Base-by-base conservation (phyloP, 2,888 invertebrate species). In the Antheraea assamensis region DNA sequence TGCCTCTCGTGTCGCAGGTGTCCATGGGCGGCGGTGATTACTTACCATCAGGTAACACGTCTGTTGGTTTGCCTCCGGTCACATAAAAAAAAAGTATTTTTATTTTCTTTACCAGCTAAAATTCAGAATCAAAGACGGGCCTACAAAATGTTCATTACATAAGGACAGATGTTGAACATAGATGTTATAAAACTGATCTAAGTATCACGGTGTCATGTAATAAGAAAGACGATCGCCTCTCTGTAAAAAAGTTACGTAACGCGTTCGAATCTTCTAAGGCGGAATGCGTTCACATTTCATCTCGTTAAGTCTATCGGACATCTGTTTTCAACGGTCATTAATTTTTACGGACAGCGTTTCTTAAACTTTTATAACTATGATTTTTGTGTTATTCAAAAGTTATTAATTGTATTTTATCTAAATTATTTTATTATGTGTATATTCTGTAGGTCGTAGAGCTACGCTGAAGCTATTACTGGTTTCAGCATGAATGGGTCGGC, bases 261-360 rank as follows among this genome's bases (percentile, higher is more conserved):
- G 3, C 15, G 27, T 64, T 27, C 10, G 17, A 64, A 64, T 27
- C 17, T 64, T 64, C 27, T 17, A 27, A 27, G 61, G 27, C 61
- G 61, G 61, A 64, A 64, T 64, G 61, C 61, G 61, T 30, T 64
- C 61, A 64, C 30, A 30, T 64, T 64, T 64, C 61, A 5, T 64
- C 27, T 64, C 30, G 17, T 64, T 64, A 64, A 30, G 17, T 30
- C 61, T 30, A 64, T 64, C 61, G 61, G 61, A 64, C 61, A 64
- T 64, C 61, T 64, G 61, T 64, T 64, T 30, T 30, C 5, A 17
- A 64, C 15, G 30, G 8, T 15, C 61, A 61, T 61, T 64, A 30
- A 64, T 64, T 30, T 30, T 64, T 64, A 30, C 27, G 30, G 17
- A 64, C 61, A 64, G 30, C 5, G 61, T 64, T 64, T 64, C 27